Evolutionary conservation across 1,140 invertebrate genomes (phyloP).

Genomic region (Dendrolimus punctatus): DNA sequence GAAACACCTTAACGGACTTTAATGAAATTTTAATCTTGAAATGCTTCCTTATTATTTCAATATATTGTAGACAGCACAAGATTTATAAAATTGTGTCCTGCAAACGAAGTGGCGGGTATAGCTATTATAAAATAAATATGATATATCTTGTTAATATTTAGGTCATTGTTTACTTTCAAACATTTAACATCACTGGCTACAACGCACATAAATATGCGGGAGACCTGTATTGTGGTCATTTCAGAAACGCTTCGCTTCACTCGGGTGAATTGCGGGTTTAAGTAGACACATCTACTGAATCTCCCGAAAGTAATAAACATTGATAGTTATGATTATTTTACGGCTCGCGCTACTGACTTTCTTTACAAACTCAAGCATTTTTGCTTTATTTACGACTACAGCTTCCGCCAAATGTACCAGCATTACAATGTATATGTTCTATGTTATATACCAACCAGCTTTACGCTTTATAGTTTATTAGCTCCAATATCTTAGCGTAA

Average conservation of each 20-base stretch:
- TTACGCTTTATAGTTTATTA: not conserved
- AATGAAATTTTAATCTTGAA: too few species aligned
- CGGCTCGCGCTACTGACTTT: conserved; percentile 5
- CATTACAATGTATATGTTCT: not conserved
- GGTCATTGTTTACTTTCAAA: too few species aligned
- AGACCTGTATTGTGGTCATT: conserved; percentile 8
- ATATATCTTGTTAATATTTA: too few species aligned
- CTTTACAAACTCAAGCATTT: not conserved
- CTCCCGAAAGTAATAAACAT: conserved; percentile 12
- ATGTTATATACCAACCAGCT: conserved; percentile 3
- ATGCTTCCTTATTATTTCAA: too few species aligned
- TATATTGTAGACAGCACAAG: too few species aligned
- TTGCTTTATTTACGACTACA: not conserved
- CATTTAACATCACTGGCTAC: too few species aligned
- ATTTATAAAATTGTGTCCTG: too few species aligned
- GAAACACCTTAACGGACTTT: not conserved
- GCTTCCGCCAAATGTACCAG: not conserved
- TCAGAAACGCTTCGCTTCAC: conserved; percentile 10
- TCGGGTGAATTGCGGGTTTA: conserved; percentile 11
- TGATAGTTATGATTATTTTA: conserved; percentile 13
- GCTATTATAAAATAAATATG: too few species aligned
- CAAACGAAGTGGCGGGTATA: too few species aligned
- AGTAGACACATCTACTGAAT: conserved; percentile 19
- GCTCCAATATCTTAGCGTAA: not conserved
- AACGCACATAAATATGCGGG: not conserved